phyloP scores from a whole-genome alignment of 2,113 vertebrate genomes.

The Caloenas nicobarica region DNA sequence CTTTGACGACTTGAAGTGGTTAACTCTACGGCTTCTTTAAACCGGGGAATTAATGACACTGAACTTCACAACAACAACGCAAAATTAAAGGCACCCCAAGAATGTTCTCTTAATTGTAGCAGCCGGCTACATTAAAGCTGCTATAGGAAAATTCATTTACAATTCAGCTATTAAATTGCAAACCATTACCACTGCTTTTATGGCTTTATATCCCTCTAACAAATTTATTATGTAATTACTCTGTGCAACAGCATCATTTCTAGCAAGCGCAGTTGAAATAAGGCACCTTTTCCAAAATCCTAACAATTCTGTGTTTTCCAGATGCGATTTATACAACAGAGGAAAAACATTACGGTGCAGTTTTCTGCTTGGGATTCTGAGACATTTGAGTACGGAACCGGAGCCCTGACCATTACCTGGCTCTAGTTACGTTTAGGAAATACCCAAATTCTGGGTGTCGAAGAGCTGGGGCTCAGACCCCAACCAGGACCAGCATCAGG shows the following conservation, averaged over 20 bases:
- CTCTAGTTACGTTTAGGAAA: neutral
- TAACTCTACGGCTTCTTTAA: neutral
- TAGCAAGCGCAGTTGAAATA: constrained; percentile 57
- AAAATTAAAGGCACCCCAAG: constrained; percentile 61
- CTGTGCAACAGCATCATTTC: constrained; percentile 47
- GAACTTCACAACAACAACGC: constrained; percentile 32
- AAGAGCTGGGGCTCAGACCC: neutral
- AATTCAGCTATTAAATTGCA: constrained; percentile 76
- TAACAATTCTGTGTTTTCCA: constrained; percentile 17
- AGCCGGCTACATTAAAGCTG: constrained; percentile 50
- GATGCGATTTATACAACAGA: neutral
- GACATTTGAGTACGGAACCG: neutral
- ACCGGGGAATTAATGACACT: constrained; percentile 40
- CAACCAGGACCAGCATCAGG: accelerated
- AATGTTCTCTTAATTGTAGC: constrained; percentile 67
- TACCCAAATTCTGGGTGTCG: neutral
- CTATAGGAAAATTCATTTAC: constrained; percentile 73
- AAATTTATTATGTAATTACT: constrained; percentile 77
- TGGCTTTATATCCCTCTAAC: constrained; percentile 69
- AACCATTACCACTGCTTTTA: constrained; percentile 74
- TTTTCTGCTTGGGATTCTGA: neutral
- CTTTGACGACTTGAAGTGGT: neutral
- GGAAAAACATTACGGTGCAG: neutral
- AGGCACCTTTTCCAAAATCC: constrained; percentile 43
- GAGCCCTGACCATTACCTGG: neutral